phyloP scores from a whole-genome alignment of 1,140 invertebrate species.

The Prorops nasuta region DNA sequence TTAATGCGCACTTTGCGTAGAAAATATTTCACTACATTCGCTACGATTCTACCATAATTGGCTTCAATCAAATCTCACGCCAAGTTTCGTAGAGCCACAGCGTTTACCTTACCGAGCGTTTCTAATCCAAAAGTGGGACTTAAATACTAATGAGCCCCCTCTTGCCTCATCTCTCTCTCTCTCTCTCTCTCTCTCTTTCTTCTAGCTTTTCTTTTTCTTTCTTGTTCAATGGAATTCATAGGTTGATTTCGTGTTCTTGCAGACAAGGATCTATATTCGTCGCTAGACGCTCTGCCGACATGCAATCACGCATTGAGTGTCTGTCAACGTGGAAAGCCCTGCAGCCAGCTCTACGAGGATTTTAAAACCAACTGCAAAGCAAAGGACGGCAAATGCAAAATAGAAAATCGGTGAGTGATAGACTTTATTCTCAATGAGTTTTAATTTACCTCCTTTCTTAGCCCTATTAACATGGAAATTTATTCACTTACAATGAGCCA shows the following conservation, averaged over 20 bases:
- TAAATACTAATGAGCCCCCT: too few species aligned
- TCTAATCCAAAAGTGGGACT: too few species aligned
- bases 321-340: constrained; percentile 74
- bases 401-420: constrained; percentile 77
- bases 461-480: too few species aligned
- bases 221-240: not conserved
- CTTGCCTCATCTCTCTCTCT: not conserved
- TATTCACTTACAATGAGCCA: too few species aligned
- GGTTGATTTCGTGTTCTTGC: constrained; percentile 38
- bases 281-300: constrained; percentile 80
- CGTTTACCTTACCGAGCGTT: too few species aligned
- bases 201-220: not conserved
- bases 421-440: too few species aligned
- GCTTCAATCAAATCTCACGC: too few species aligned
- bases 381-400: constrained; percentile 78
- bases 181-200: not conserved
- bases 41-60: too few species aligned
- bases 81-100: too few species aligned
- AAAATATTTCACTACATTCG: too few species aligned
- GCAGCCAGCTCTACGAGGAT: constrained; percentile 75
- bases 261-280: constrained; percentile 84
- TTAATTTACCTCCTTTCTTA: too few species aligned
- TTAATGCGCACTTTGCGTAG: too few species aligned
- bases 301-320: constrained; percentile 83
- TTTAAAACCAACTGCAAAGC: constrained; percentile 84